phyloP scores from a whole-genome alignment of 2,888 invertebrate genomes.

The Phasia obesa region DNA sequence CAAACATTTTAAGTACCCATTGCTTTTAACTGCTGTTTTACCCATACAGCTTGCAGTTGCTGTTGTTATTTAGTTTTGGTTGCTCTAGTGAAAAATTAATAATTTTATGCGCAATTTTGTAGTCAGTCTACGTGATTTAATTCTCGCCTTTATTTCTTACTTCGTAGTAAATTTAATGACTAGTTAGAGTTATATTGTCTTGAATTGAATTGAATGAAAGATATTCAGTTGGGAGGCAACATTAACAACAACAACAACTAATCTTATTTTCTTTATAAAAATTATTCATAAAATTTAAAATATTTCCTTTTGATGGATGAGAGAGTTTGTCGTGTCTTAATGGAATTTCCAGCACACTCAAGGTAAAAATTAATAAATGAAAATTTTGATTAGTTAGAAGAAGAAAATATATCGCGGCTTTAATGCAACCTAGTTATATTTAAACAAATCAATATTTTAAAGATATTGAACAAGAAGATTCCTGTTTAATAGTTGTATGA shows the following conservation, averaged over 20 bases:
- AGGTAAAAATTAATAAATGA: background rate
- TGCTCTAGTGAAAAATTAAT: constrained; percentile 76
- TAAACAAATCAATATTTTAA: too few relatives aligned
- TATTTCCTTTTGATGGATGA: background rate
- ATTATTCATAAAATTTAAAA: constrained; percentile 15
- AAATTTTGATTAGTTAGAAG: too few relatives aligned
- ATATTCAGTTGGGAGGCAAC: background rate
- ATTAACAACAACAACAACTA: background rate
- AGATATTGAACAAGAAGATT: too few relatives aligned
- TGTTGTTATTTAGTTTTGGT: constrained; percentile 55
- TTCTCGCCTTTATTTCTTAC: constrained; percentile 74
- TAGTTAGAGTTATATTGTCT: constrained; percentile 39
- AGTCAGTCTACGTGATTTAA: constrained; percentile 82
- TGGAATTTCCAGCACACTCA: background rate
- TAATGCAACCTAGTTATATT: too few relatives aligned
- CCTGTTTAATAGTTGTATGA: too few relatives aligned
- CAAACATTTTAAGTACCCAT: background rate
- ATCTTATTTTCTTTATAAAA: background rate
- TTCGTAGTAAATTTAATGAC: constrained; percentile 54
- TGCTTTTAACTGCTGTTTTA: background rate
- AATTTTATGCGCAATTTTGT: constrained; percentile 82
- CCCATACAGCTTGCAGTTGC: background rate
- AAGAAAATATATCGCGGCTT: too few relatives aligned
- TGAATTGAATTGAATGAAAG: constrained; percentile 21
- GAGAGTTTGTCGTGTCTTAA: background rate